phyloP scores from a whole-genome alignment of 2,113 vertebrate species.

The Mastomys coucha region DNA sequence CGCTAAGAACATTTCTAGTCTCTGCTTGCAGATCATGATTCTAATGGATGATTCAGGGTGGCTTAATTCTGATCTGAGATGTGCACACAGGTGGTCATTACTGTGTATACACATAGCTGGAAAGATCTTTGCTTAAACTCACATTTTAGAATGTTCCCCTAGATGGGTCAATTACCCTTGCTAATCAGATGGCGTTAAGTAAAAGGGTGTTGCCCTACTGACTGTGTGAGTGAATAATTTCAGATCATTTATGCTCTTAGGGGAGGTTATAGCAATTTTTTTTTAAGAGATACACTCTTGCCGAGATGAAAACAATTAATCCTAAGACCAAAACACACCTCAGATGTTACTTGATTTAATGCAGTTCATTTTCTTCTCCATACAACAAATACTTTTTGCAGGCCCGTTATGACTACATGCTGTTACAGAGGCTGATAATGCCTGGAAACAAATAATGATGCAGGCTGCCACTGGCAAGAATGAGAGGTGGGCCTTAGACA shows the following conservation, averaged over 20 bases:
- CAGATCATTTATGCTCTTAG: background rate
- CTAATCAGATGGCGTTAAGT: background rate
- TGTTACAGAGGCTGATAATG: background rate
- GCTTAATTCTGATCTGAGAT: conserved; percentile 69
- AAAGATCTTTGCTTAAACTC: conserved; percentile 16
- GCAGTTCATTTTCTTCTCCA: conserved; percentile 15
- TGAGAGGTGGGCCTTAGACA: background rate
- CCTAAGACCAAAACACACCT: background rate
- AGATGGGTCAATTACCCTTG: background rate
- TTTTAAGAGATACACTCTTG: background rate
- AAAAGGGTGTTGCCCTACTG: background rate
- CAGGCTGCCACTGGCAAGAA: background rate
- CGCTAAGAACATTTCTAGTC: conserved; percentile 70
- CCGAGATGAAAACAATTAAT: conserved; percentile 8
- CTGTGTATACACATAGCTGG: background rate
- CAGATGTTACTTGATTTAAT: background rate
- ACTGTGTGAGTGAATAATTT: background rate
- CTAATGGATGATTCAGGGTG: conserved; percentile 68
- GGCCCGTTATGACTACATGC: background rate
- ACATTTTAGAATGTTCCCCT: background rate
- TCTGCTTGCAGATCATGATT: conserved; percentile 59
- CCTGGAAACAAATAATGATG: background rate
- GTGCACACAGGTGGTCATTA: conserved; percentile 52
- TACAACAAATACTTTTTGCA: background rate
- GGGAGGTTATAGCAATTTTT: background rate